Percentiles rank a stretch among this genome's conserved stretches.
Evolutionary conservation across 2,888 invertebrate species (phyloP).

Genomic region (Tanypteryx hageni): DNA sequence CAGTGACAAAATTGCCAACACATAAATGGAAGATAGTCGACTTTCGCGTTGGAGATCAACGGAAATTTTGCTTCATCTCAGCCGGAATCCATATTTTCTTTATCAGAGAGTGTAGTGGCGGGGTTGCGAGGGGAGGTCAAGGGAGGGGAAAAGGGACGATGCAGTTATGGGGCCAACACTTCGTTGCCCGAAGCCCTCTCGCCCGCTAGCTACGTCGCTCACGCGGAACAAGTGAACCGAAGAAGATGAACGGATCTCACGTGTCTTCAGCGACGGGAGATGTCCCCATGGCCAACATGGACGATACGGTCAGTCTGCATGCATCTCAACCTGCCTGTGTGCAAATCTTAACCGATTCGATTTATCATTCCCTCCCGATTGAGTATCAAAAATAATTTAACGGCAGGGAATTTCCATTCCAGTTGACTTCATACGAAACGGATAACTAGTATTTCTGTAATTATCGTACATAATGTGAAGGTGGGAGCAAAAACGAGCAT

Average conservation of each 20-base stretch:
- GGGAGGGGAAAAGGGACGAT: neutral
- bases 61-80: neutral
- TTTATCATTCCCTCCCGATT: neutral
- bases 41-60: no score
- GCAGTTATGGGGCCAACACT: neutral
- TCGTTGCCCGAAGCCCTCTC: neutral
- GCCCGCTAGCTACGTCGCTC: neutral
- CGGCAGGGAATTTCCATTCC: neutral
- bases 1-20: no score
- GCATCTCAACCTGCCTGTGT: neutral
- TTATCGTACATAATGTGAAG: no score
- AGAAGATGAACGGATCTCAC: slow-evolving; percentile 1
- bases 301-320: neutral
- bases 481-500: no score
- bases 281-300: neutral
- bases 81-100: neutral
- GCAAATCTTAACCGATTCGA: neutral
- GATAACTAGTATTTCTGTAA: neutral
- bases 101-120: neutral
- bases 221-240: neutral
- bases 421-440: neutral
- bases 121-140: neutral
- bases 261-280: neutral
- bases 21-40: no score
- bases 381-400: neutral